Percentiles rank a stretch among this genome's conserved stretches.
These are phyloP conservation scores for Megaceryle torquata DNA, from an alignment of 2,113 vertebrate genomes.

Conservation along the genomic window DNA sequence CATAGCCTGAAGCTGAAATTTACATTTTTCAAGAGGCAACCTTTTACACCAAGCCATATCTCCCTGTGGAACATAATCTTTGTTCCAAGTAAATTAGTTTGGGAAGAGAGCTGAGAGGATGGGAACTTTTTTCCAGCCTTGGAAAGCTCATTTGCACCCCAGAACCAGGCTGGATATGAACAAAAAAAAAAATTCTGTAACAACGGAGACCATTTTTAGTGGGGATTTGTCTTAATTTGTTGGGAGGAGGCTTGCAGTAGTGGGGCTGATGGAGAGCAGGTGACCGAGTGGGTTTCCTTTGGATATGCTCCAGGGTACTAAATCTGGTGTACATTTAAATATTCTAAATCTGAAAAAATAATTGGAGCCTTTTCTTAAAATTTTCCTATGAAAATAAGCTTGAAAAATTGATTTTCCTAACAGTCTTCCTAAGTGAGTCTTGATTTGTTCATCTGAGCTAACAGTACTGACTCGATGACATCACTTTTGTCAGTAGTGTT, in stretches of 20 bases:
- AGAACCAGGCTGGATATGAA: background rate
- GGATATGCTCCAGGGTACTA: background rate
- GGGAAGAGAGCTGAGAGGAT: background rate
- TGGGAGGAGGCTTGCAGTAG: background rate
- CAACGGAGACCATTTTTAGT: background rate
- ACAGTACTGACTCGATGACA: background rate
- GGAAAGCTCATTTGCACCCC: background rate
- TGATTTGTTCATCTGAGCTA: background rate
- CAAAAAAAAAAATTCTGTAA: background rate
- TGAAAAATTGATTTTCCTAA: background rate
- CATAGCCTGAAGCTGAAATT: background rate
- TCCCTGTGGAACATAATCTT: background rate
- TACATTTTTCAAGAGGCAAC: background rate
- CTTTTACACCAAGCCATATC: background rate
- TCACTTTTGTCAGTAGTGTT: background rate
- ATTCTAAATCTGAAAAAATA: background rate
- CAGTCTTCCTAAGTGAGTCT: background rate
- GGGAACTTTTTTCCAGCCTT: background rate
- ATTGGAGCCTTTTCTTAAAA: background rate
- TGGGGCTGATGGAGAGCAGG: background rate
- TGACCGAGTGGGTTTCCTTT: background rate
- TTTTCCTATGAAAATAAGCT: background rate
- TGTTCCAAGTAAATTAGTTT: constrained; percentile 1
- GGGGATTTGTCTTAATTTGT: background rate
- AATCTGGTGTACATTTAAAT: background rate